Percentiles rank a stretch among this genome's conserved stretches.
Evolutionary conservation across 2,888 invertebrate genomes (phyloP).

Genomic region (Frankliniella intonsa): DNA sequence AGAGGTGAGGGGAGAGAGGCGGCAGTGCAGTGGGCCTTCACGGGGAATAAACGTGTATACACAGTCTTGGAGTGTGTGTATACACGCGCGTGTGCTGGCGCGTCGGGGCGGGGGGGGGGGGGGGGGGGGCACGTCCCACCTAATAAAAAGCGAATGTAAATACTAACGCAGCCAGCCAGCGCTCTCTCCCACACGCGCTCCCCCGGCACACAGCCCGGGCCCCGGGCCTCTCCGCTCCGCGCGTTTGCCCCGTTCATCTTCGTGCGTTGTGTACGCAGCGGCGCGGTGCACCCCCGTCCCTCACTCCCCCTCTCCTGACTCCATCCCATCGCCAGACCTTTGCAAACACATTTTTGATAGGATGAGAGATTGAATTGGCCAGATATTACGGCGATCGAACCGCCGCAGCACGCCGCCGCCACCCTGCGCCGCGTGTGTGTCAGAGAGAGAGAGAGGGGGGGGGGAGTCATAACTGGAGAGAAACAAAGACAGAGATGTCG

Average conservation of each 20-base stretch:
- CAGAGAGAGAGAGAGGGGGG: too few species aligned
- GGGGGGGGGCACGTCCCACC: background rate
- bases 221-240: background rate
- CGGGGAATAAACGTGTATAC: constrained; percentile 18
- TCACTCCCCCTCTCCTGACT: background rate
- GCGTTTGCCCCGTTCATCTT: background rate
- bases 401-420: background rate
- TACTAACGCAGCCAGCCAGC: constrained; percentile 2
- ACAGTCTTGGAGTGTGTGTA: background rate
- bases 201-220: background rate
- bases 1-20: too few species aligned
- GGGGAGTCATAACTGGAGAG: background rate
- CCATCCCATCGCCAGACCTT: background rate
- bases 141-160: constrained; percentile 25
- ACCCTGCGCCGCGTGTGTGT: too few species aligned
- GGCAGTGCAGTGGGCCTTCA: background rate
- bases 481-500: background rate
- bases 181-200: background rate
- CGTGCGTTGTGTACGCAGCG: background rate
- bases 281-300: background rate
- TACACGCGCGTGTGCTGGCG: background rate
- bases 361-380: constrained; percentile 24
- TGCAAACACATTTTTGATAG: constrained; percentile 25
- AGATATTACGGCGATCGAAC: constrained; percentile 23
- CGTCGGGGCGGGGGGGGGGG: background rate